These are phyloP conservation scores for Microcebus murinus DNA, from an alignment of 2,113 vertebrate species.

Conservation along the genomic window DNA sequence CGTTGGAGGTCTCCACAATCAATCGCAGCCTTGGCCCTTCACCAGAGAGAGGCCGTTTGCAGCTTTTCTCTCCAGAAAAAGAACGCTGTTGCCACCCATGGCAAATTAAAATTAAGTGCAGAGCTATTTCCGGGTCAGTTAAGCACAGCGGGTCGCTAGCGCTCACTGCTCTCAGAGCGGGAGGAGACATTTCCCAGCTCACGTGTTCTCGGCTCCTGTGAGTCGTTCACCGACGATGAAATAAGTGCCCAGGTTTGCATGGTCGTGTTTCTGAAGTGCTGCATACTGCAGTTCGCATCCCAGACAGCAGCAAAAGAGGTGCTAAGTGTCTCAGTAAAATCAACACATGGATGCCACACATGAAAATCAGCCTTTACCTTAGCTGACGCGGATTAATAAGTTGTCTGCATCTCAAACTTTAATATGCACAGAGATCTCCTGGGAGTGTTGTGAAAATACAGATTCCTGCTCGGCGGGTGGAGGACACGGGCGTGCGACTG, in stretches of 20 bases:
- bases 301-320: not conserved
- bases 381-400: not conserved
- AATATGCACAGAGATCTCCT: not conserved
- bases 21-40: not conserved
- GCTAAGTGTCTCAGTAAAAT: not conserved
- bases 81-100: slow-evolving; percentile 39
- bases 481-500: fast-evolving
- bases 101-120: slow-evolving; percentile 71
- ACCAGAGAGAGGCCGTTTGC: not conserved
- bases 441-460: not conserved
- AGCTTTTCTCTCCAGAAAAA: slow-evolving; percentile 41
- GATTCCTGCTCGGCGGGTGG: too few relatives aligned
- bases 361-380: not conserved
- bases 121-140: slow-evolving; percentile 76
- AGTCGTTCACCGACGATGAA: slow-evolving; percentile 55
- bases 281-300: not conserved
- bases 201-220: not conserved
- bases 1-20: slow-evolving; percentile 55
- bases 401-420: not conserved
- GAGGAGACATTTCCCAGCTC: slow-evolving; percentile 28
- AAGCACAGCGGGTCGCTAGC: slow-evolving; percentile 60
- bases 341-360: fast-evolving
- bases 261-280: not conserved
- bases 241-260: slow-evolving; percentile 46
- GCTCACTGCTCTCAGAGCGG: slow-evolving; percentile 58